Evolutionary conservation across 2,888 invertebrate genomes (phyloP).

Genomic region (Synergus gifuensis): DNA sequence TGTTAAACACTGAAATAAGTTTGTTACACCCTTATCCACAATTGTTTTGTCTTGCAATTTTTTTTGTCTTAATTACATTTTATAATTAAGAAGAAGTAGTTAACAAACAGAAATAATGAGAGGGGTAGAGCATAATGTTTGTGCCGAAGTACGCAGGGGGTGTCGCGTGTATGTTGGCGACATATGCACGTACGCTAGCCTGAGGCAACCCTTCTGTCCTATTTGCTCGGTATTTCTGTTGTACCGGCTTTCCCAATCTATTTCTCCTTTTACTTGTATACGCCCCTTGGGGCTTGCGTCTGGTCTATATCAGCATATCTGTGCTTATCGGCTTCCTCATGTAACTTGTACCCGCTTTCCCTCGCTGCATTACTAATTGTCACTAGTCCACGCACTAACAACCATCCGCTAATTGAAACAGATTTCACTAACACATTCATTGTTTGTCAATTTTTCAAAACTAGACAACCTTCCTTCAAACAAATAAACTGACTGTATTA

Average conservation of each 20-base stretch:
- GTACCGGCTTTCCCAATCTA: conserved; percentile 34
- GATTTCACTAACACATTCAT: background rate
- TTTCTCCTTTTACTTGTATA: conserved; percentile 35
- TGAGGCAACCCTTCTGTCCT: conserved; percentile 50
- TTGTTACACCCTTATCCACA: background rate
- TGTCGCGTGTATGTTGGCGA: conserved; percentile 51
- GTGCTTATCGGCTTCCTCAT: background rate
- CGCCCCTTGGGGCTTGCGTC: conserved; percentile 13
- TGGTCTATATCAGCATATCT: background rate
- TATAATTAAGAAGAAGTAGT: conserved; percentile 27
- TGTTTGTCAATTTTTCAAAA: too few species aligned
- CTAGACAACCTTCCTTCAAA: too few species aligned
- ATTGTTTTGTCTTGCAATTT: background rate
- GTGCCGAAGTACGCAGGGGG: conserved; percentile 48
- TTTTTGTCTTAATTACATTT: conserved; percentile 25
- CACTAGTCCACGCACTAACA: background rate
- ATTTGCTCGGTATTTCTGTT: conserved; percentile 47
- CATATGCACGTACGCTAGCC: conserved; percentile 49
- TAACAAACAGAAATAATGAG: conserved; percentile 19
- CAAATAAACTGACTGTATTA: background rate
- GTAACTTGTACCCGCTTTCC: background rate
- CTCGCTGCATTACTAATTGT: background rate
- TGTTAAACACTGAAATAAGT: background rate
- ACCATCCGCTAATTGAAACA: background rate
- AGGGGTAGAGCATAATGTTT: background rate